These are phyloP conservation scores for Ptilorrhoa leucosticta DNA, from an alignment of 2,113 vertebrate genomes.

Conservation along the genomic window DNA sequence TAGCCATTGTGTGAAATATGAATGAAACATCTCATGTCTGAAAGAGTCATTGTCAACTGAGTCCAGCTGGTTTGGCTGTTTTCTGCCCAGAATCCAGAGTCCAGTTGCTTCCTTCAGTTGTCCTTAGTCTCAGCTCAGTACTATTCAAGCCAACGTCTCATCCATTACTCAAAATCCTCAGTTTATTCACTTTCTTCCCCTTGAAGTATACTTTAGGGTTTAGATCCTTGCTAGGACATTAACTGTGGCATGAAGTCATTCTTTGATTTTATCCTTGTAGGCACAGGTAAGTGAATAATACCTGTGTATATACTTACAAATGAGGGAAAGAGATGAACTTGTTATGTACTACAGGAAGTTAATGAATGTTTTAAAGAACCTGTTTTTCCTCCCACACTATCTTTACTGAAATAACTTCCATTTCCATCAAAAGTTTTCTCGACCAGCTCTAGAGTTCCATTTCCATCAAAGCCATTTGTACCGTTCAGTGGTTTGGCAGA, in stretches of 20 bases:
- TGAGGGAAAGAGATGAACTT: background rate
- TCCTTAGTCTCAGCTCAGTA: background rate
- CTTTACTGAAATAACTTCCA: background rate
- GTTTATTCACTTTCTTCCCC: background rate
- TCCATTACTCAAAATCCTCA: background rate
- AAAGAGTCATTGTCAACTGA: slow-evolving; percentile 41
- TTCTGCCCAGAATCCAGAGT: background rate
- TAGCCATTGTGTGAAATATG: slow-evolving; percentile 54
- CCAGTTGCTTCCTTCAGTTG: background rate
- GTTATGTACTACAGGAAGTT: background rate
- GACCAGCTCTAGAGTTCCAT: background rate
- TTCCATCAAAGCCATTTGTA: background rate
- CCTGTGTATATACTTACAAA: background rate
- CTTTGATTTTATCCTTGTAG: background rate
- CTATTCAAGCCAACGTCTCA: background rate
- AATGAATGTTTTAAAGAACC: background rate
- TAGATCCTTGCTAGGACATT: background rate
- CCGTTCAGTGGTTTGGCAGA: background rate
- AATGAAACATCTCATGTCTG: slow-evolving; percentile 52
- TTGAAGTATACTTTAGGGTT: background rate
- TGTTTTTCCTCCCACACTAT: background rate
- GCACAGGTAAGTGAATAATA: background rate
- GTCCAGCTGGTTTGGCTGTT: slow-evolving; percentile 8
- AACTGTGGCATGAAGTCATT: background rate
- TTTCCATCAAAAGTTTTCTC: background rate